Evolutionary conservation across 2,888 invertebrate genomes (phyloP).

Genomic region (Tortrix viridana): DNA sequence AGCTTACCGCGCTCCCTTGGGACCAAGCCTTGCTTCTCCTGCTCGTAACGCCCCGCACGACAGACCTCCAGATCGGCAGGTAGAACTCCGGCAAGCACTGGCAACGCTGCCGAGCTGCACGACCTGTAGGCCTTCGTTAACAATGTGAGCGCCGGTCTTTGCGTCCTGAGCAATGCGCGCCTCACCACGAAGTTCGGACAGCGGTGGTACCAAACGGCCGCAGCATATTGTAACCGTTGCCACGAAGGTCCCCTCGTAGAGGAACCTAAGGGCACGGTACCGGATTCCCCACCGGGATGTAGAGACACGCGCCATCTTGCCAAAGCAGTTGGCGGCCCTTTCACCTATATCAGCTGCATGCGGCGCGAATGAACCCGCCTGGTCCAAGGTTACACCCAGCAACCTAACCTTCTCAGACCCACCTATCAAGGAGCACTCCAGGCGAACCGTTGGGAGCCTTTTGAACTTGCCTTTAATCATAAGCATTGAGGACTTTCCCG

Average conservation of each 20-base stretch:
- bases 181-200: constrained; percentile 31
- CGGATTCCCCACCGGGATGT: background rate
- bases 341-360: background rate
- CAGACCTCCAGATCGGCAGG: too few relatives aligned
- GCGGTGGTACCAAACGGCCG: constrained; percentile 35
- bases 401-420: background rate
- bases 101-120: constrained; percentile 42
- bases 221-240: background rate
- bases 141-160: constrained; percentile 39
- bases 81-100: too few relatives aligned
- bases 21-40: too few relatives aligned
- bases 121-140: constrained; percentile 49
- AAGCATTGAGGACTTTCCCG: background rate
- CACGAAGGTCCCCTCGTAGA: background rate
- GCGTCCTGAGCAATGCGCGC: constrained; percentile 41
- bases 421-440: background rate
- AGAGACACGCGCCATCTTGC: background rate
- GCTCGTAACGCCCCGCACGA: too few relatives aligned
- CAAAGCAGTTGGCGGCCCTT: background rate
- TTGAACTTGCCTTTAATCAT: background rate
- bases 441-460: background rate
- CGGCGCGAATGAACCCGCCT: background rate
- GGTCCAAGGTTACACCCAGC: background rate
- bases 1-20: too few relatives aligned
- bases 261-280: background rate